These are phyloP conservation scores for Gadopsis marmoratus DNA, from an alignment of 2,797 vertebrate genomes.

Conservation along the genomic window DNA sequence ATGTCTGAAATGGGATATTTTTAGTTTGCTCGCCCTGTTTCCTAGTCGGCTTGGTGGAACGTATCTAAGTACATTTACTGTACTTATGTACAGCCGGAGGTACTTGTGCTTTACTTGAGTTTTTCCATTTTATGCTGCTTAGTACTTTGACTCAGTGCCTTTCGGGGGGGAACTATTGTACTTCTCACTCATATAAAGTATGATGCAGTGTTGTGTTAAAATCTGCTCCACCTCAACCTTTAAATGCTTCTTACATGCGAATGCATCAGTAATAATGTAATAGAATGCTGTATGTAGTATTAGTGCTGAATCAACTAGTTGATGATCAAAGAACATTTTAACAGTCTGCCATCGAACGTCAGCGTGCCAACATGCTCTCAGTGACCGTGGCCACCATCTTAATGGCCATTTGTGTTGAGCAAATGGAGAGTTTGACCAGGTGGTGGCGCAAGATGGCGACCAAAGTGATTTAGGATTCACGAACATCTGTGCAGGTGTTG, in stretches of 20 bases:
- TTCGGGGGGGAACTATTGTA: background rate
- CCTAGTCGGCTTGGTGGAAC: background rate
- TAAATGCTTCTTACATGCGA: background rate
- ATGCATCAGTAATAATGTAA: background rate
- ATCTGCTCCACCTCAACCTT: background rate
- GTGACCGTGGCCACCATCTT: too few species aligned
- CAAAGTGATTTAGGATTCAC: background rate
- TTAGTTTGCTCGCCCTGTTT: conserved; percentile 23
- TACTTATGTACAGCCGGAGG: background rate
- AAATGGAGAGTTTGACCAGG: too few species aligned
- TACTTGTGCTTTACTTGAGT: background rate
- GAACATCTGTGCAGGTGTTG: too few species aligned
- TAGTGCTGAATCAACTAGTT: background rate
- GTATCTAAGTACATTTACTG: conserved; percentile 9
- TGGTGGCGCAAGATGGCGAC: too few species aligned
- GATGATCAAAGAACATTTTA: too few species aligned
- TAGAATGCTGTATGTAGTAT: background rate
- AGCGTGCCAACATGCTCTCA: too few species aligned
- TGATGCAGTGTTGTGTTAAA: background rate
- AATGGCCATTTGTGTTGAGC: too few species aligned
- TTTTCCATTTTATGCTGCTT: background rate
- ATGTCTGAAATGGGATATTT: conserved; percentile 40
- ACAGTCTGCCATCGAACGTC: too few species aligned
- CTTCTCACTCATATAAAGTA: background rate
- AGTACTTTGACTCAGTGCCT: background rate